Percentiles rank a stretch among this genome's conserved stretches.
These are phyloP conservation scores for Hirundo rustica DNA, from an alignment of 2,797 vertebrate genomes.

Conservation along the genomic window DNA sequence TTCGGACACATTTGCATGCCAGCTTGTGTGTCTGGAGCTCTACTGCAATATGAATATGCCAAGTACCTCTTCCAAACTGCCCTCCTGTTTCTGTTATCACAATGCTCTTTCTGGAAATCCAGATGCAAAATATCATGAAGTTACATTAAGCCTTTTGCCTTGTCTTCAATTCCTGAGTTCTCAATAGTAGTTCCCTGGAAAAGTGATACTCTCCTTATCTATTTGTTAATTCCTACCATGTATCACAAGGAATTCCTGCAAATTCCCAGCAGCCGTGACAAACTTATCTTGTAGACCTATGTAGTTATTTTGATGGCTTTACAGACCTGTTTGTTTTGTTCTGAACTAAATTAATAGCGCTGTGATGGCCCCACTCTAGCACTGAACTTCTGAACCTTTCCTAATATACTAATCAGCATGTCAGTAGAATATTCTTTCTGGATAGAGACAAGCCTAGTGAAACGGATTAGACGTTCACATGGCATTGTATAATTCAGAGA, in stretches of 20 bases:
- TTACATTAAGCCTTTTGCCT: background rate
- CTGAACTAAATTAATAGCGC: slow-evolving; percentile 74
- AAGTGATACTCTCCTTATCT: slow-evolving; percentile 50
- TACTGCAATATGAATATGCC: background rate
- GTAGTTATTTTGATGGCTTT: slow-evolving; percentile 68
- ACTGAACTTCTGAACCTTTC: slow-evolving; percentile 75
- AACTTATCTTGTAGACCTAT: slow-evolving; percentile 66
- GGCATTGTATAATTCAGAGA: slow-evolving; percentile 81
- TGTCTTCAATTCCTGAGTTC: background rate
- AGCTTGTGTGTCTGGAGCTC: background rate
- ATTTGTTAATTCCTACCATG: slow-evolving; percentile 53
- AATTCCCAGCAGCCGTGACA: slow-evolving; percentile 66
- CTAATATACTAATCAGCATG: slow-evolving; percentile 78
- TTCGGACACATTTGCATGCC: accelerated
- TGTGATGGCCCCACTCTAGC: slow-evolving; percentile 41
- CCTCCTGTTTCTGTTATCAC: background rate
- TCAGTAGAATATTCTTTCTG: slow-evolving; percentile 72
- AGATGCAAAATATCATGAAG: background rate
- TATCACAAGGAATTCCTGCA: slow-evolving; percentile 57
- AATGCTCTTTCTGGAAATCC: slow-evolving; percentile 16
- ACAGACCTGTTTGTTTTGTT: slow-evolving; percentile 71
- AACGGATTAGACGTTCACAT: slow-evolving; percentile 77
- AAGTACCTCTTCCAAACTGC: background rate
- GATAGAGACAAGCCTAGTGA: slow-evolving; percentile 77
- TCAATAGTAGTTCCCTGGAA: slow-evolving; percentile 50